Conservation (phyloP, 2,888 invertebrate species). For the Fragum fragum region DNA sequence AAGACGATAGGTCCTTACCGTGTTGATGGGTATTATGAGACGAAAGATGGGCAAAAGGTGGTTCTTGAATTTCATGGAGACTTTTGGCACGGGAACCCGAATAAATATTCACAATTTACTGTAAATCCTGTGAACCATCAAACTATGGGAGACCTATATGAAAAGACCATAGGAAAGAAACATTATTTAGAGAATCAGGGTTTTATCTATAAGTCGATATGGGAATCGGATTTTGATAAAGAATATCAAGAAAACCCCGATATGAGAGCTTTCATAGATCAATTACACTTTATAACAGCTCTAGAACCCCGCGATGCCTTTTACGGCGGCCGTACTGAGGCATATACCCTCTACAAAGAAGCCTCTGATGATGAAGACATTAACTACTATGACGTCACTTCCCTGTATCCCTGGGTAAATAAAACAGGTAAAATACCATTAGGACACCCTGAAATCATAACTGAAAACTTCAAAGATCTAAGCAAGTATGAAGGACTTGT, state of each 20-base stretch:
- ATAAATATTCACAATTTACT: constrained; percentile 42
- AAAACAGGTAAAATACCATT: constrained; percentile 72
- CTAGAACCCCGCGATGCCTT: constrained; percentile 76
- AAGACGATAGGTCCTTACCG: constrained; percentile 52
- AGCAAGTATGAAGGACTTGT: constrained; percentile 74
- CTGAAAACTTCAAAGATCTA: constrained; percentile 64
- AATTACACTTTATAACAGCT: constrained; percentile 50
- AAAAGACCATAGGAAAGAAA: constrained; percentile 44
- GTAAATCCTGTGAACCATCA: constrained; percentile 48
- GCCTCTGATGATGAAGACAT: constrained; percentile 61
- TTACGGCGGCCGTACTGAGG: constrained; percentile 75
- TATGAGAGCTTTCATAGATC: constrained; percentile 54
- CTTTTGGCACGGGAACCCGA: constrained; percentile 56
- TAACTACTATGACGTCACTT: constrained; percentile 70
- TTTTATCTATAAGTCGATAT: constrained; percentile 58
- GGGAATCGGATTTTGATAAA: constrained; percentile 71
- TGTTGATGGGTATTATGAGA: constrained; percentile 58
- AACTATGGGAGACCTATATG: constrained; percentile 53
- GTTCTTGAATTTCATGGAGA: constrained; percentile 59
- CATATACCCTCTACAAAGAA: constrained; percentile 69
- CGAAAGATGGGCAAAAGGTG: constrained; percentile 37
- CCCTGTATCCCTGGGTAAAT: constrained; percentile 75
- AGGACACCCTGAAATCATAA: constrained; percentile 68
- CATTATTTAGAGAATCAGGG: constrained; percentile 48
- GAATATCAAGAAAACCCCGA: constrained; percentile 45